Base-by-base conservation (phyloP, 2,797 vertebrate species). In the Pangasius macronema region DNA sequence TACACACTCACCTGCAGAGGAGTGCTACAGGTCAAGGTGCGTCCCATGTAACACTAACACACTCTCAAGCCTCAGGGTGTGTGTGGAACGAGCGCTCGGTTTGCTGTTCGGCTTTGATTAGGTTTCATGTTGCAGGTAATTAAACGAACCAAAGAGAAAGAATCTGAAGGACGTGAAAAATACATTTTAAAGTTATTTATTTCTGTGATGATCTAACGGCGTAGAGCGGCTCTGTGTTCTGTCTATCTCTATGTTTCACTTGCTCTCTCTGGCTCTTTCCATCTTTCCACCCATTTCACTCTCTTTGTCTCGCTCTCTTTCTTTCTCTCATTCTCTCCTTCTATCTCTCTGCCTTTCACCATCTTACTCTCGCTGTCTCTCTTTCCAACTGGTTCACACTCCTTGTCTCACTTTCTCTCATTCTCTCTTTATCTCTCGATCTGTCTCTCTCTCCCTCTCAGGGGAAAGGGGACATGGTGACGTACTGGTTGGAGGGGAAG, bases 401-500 rank as follows among this genome's bases (percentile, higher is more conserved):
- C 42, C 6, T 42, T 7, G 6, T 7, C 42, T 42, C 42, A 7
- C 42, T 42, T 42, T 42, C 42, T 42, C 42, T 42, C 59, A 27
- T 61, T 63, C 6, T n/a, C 65, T 18, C n/a, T 14, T 6, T 7
- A 18, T 33, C 16, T n/a, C 51, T 53, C 51, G 14, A 53, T 53
- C 51, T 14, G 3, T 55, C 79, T 5, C n/a, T 63, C 51, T 65
- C 53, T 27, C 6, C 82, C 6, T 75, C 79, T 83, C 90, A 96
- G 97, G 96, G 96, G 0, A 97, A 97, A 93, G 96, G 97, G 5
- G 95, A 97, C 90, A 97, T 97, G 97, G 94, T 97, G 83, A 97
- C 96, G 0, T 96, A 97, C 87, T 97, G 96, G 96, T 90, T 97
- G 88, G 95, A 96, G 91, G 95, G 95, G n/a, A 97, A 96, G 88